phyloP scores from a whole-genome alignment of 2,113 vertebrate genomes.

The Onychorhynchus coronatus region DNA sequence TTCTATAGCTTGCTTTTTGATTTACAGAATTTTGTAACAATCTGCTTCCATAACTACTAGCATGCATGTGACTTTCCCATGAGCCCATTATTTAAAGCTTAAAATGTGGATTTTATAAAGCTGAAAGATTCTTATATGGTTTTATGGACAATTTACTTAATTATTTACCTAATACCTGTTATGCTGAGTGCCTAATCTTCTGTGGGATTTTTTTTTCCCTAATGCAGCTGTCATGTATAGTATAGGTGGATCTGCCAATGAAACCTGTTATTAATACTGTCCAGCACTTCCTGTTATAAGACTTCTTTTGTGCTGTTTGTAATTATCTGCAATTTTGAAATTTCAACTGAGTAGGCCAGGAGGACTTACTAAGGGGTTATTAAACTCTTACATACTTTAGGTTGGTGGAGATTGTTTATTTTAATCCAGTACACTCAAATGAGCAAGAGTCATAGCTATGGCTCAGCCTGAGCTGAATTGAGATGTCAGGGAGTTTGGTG shows the following conservation, averaged over 20 bases:
- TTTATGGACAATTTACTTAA: not conserved
- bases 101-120: not conserved
- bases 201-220: not conserved
- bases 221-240: not conserved
- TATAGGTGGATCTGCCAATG: not conserved
- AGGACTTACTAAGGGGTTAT: not conserved
- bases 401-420: conserved; percentile 11
- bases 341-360: conserved; percentile 1
- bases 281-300: conserved; percentile 33
- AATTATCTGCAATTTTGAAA: conserved; percentile 41
- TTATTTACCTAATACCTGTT: not conserved
- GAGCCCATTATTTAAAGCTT: not conserved
- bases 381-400: not conserved
- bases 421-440: conserved; percentile 1
- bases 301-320: not conserved
- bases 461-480: not conserved
- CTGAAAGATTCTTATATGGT: not conserved
- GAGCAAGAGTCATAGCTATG: not conserved
- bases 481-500: not conserved
- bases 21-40: not conserved
- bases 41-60: not conserved
- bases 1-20: not conserved
- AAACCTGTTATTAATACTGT: conserved; percentile 31
- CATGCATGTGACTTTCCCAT: not conserved
- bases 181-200: not conserved